Conservation (phyloP, 2,888 invertebrate species). For the Hyposoter didymator region DNA sequence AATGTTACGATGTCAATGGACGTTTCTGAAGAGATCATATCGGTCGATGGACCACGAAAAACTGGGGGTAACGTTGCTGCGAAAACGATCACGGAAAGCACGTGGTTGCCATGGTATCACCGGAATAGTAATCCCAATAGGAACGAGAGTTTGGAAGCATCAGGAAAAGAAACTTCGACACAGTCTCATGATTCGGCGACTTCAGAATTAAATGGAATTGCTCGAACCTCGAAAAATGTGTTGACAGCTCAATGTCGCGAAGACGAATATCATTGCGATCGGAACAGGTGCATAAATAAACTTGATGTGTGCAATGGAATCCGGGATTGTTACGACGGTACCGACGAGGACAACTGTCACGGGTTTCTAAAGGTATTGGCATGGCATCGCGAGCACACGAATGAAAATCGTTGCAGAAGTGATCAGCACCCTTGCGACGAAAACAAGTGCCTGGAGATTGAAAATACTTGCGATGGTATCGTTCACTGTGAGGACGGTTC, state of each 20-base stretch:
- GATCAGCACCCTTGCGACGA: conserved; percentile 72
- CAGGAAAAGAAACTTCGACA: conserved; percentile 16
- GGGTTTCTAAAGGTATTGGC: neutral
- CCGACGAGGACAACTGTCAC: conserved; percentile 32
- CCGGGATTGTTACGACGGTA: conserved; percentile 27
- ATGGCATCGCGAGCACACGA: neutral
- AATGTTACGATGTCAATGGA: conserved; percentile 1
- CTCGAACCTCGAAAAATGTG: neutral
- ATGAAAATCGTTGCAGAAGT: conserved; percentile 55
- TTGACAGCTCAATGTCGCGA: neutral
- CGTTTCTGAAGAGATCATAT: conserved; percentile 45
- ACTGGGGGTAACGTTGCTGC: neutral
- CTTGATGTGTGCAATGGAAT: conserved; percentile 37
- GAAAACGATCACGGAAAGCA: neutral
- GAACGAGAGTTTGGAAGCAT: neutral
- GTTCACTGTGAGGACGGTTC: conserved; percentile 85
- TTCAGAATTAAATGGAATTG: neutral
- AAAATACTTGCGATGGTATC: conserved; percentile 82
- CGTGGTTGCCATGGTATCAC: neutral
- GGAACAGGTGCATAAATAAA: conserved; percentile 31
- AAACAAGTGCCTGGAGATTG: conserved; percentile 75
- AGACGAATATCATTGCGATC: conserved; percentile 49
- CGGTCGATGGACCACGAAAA: neutral
- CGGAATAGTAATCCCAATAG: neutral
- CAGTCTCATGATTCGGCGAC: neutral